These are phyloP conservation scores for Patagioenas fasciata DNA, from an alignment of 2,113 vertebrate species.

Conservation along the genomic window DNA sequence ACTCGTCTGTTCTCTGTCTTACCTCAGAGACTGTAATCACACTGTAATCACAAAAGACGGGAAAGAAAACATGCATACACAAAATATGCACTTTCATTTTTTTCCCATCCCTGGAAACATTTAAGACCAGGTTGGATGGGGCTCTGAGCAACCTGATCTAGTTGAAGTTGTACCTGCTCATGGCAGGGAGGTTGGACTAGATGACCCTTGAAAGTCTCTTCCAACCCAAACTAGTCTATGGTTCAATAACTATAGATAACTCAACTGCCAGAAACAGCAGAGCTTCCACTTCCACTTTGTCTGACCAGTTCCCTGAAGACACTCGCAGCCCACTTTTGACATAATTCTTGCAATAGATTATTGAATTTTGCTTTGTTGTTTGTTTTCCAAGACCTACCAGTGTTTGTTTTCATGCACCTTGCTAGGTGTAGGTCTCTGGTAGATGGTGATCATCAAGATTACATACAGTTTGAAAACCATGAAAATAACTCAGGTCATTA, in stretches of 20 bases:
- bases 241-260: background rate
- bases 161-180: too few relatives aligned
- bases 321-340: background rate
- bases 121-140: too few relatives aligned
- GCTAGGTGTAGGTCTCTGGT: background rate
- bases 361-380: slow-evolving; percentile 2
- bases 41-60: background rate
- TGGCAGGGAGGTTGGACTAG: too few relatives aligned
- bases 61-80: background rate
- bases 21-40: background rate
- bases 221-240: too few relatives aligned
- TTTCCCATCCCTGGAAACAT: background rate
- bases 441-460: background rate
- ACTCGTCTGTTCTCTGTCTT: background rate
- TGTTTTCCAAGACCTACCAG: background rate
- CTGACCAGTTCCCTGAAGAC: background rate
- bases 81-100: background rate
- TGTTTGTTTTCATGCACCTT: background rate
- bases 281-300: slow-evolving; percentile 13
- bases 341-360: slow-evolving; percentile 14
- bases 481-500: slow-evolving; percentile 43
- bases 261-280: background rate
- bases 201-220: too few relatives aligned
- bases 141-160: too few relatives aligned
- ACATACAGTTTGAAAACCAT: background rate